These are phyloP conservation scores for Noctilio leporinus DNA, from an alignment of 2,113 vertebrate genomes.

Conservation along the genomic window DNA sequence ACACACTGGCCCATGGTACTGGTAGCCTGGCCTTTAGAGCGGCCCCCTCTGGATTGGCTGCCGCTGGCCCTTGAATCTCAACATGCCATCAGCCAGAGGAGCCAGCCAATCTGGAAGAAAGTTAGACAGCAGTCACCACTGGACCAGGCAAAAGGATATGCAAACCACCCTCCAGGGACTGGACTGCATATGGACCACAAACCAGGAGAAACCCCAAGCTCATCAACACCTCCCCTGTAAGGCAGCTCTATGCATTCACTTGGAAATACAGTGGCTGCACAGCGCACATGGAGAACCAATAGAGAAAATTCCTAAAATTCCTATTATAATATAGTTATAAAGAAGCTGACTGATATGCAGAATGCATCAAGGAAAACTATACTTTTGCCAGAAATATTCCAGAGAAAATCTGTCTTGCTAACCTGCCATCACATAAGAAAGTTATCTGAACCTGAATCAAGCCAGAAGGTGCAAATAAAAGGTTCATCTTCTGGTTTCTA, in stretches of 20 bases:
- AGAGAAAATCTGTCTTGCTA: constrained; percentile 68
- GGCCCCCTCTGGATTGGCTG: constrained; percentile 81
- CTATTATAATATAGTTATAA: constrained; percentile 76
- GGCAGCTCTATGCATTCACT: constrained; percentile 41
- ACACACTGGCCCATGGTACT: constrained; percentile 99
- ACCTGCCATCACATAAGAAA: constrained; percentile 7
- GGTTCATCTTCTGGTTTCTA: background rate
- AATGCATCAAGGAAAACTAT: constrained; percentile 57
- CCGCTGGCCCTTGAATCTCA: constrained; percentile 85
- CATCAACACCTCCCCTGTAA: background rate
- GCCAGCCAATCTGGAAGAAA: constrained; percentile 74
- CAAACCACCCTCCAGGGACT: background rate
- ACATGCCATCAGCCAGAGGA: constrained; percentile 86
- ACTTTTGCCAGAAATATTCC: constrained; percentile 68
- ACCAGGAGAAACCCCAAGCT: background rate
- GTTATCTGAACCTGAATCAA: background rate
- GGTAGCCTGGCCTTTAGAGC: constrained; percentile 75
- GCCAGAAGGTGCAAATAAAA: background rate
- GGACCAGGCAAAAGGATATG: background rate
- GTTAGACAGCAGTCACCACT: constrained; percentile 17
- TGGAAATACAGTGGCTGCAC: constrained; percentile 35
- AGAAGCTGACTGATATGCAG: constrained; percentile 75
- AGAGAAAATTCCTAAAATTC: constrained; percentile 80
- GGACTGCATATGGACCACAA: background rate
- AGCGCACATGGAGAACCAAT: constrained; percentile 62